A percentile compares a stretch with the other conserved stretches of the same genome.
These are phyloP conservation scores for Crotalus viridis DNA, from an alignment of 2,113 vertebrate species.

Conservation along the genomic window DNA sequence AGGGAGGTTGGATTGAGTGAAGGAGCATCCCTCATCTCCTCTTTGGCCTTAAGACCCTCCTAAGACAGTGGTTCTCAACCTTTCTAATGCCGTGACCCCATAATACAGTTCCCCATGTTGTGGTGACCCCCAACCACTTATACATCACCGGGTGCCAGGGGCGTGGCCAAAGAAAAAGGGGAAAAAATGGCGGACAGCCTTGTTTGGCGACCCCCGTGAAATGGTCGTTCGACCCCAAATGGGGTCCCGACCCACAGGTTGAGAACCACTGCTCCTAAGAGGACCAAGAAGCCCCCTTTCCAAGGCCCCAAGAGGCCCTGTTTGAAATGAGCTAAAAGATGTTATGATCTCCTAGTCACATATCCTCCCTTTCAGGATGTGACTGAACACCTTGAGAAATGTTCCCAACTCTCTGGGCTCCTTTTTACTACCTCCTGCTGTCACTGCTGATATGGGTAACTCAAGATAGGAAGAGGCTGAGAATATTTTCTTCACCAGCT, in stretches of 20 bases:
- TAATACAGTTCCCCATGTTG: too few relatives aligned
- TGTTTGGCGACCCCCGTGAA: too few relatives aligned
- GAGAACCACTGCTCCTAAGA: too few relatives aligned
- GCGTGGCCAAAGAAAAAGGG: too few relatives aligned
- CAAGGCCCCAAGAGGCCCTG: not conserved
- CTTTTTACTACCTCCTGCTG: not conserved
- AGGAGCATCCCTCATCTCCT: not conserved
- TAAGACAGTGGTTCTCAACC: too few relatives aligned
- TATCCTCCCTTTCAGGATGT: not conserved
- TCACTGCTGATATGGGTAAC: not conserved
- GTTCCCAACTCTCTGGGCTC: not conserved
- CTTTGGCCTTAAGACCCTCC: not conserved
- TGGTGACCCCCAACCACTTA: too few relatives aligned
- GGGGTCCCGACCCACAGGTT: too few relatives aligned
- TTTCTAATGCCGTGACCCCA: too few relatives aligned
- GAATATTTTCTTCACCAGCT: not conserved
- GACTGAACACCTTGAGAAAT: not conserved
- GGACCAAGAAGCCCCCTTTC: not conserved
- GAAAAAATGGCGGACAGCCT: too few relatives aligned
- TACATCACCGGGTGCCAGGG: too few relatives aligned
- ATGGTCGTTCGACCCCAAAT: too few relatives aligned
- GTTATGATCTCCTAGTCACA: not conserved
- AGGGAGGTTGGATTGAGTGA: not conserved
- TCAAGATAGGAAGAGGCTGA: not conserved
- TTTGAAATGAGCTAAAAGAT: not conserved